Conservation (phyloP, 2,888 invertebrate species). For the Yponomeuta evonymella region DNA sequence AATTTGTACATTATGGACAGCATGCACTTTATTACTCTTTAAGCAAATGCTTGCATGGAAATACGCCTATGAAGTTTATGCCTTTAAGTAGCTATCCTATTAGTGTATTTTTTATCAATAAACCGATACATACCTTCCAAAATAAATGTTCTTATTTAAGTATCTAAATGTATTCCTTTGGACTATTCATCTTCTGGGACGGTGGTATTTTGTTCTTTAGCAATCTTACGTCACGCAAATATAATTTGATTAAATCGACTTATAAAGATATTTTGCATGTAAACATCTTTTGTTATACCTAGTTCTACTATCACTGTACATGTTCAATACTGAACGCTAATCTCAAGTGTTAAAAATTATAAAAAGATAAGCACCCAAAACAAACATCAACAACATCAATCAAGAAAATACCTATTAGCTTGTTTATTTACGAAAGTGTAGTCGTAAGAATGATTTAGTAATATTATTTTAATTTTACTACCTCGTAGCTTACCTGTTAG, state of each 20-base stretch:
- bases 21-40: constrained; percentile 58
- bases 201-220: constrained; percentile 34
- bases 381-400: too few relatives aligned
- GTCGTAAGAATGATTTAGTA: background rate
- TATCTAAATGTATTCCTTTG: constrained; percentile 42
- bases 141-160: constrained; percentile 68
- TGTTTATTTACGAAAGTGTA: background rate
- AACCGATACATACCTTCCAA: constrained; percentile 67
- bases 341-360: too few relatives aligned
- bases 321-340: too few relatives aligned
- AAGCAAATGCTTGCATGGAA: constrained; percentile 64
- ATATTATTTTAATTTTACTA: constrained; percentile 27
- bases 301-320: too few relatives aligned
- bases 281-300: background rate
- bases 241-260: background rate
- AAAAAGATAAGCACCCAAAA: background rate
- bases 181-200: constrained; percentile 47
- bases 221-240: background rate
- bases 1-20: constrained; percentile 28
- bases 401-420: background rate
- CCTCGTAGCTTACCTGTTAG: constrained; percentile 52
- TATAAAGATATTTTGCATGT: background rate
- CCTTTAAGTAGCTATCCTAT: constrained; percentile 25
- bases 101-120: constrained; percentile 39
- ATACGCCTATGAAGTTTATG: constrained; percentile 38